Evolutionary conservation across 2,113 vertebrate species (phyloP).

Genomic region (Tyto alba): DNA sequence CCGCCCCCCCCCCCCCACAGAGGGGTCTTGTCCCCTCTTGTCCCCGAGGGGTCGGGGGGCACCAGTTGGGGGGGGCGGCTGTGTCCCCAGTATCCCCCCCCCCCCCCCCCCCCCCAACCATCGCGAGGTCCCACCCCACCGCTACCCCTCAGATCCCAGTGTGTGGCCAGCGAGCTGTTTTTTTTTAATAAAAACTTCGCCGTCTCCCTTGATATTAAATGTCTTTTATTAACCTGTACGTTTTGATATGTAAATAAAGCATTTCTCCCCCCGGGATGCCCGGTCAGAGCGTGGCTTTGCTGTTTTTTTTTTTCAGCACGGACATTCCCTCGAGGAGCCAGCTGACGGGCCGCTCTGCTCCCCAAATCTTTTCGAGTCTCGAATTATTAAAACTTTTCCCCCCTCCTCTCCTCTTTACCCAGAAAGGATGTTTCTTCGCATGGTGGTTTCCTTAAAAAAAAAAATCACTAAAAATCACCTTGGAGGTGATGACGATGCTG

Average conservation of each 20-base stretch:
- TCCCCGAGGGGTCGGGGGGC: too few species aligned
- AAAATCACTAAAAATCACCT: neutral
- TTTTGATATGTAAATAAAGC: slow-evolving; percentile 42
- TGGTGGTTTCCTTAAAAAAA: neutral
- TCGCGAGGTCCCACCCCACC: neutral
- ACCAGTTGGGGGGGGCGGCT: too few species aligned
- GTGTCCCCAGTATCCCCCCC: too few species aligned
- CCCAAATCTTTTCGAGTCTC: neutral
- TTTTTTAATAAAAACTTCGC: neutral
- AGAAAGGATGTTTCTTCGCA: accelerated
- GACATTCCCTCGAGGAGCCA: neutral
- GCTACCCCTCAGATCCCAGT: neutral
- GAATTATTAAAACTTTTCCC: neutral
- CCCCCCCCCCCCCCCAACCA: too few species aligned
- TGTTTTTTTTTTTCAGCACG: neutral
- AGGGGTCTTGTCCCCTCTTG: too few species aligned
- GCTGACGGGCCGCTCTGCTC: neutral
- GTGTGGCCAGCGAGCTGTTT: neutral
- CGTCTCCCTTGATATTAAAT: neutral
- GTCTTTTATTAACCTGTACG: neutral
- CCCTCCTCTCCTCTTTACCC: too few species aligned
- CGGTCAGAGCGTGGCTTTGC: neutral
- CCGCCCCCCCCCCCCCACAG: too few species aligned
- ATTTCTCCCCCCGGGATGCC: neutral
- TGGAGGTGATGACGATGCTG: neutral